A percentile compares a stretch with the other conserved stretches of the same genome.
Evolutionary conservation across 2,113 vertebrate genomes (phyloP).

Genomic region (Podarcis cretensis): DNA sequence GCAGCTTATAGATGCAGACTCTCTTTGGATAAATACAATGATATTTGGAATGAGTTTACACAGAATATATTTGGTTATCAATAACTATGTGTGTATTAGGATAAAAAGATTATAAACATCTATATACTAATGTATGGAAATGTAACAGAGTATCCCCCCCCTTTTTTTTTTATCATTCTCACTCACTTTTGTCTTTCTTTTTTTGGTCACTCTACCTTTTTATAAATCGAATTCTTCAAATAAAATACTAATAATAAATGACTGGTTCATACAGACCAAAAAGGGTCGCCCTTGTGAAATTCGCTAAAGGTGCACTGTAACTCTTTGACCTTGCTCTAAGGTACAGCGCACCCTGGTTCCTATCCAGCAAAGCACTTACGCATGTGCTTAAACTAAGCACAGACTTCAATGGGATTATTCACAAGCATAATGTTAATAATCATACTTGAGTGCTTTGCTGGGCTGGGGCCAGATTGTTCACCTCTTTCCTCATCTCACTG

Average conservation of each 20-base stretch:
- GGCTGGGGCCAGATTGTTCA: not conserved
- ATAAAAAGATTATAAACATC: no score
- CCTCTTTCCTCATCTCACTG: not conserved
- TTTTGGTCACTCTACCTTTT: no score
- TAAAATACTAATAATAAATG: not conserved
- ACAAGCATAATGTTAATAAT: not conserved
- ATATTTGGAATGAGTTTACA: no score
- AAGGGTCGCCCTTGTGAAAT: not conserved
- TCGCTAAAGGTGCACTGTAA: not conserved
- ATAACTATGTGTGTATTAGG: no score
- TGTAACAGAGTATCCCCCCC: no score
- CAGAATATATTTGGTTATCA: no score
- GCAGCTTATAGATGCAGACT: no score
- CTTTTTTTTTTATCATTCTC: no score
- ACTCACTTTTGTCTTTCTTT: no score
- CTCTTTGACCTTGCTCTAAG: rapidly evolving
- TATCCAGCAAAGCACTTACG: rapidly evolving
- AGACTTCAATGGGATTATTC: not conserved
- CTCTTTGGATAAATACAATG: no score
- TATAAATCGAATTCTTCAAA: no score
- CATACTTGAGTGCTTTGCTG: slow-evolving; percentile 8
- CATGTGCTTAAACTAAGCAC: not conserved
- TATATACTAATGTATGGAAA: no score
- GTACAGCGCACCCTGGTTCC: not conserved
- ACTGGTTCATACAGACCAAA: not conserved